Evolutionary conservation across 1,140 invertebrate genomes (phyloP).

Genomic region (Batillaria attramentaria): DNA sequence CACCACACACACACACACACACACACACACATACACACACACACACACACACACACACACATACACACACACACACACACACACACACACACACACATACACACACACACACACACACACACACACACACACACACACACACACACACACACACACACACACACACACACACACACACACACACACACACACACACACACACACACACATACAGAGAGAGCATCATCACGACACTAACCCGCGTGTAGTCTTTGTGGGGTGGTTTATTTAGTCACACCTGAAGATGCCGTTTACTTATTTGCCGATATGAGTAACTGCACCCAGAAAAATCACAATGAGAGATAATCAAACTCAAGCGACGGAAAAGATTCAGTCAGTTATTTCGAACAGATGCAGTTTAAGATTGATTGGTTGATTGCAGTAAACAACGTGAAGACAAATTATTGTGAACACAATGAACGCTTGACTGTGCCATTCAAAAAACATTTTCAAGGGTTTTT

Average conservation of each 20-base stretch:
- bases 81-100: neutral
- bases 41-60: neutral
- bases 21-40: neutral
- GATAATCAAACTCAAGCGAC: too few relatives aligned
- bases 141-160: neutral
- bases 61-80: constrained; percentile 8
- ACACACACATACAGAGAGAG: neutral
- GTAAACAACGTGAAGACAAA: neutral
- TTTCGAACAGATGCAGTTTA: neutral
- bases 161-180: neutral
- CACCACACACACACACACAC: neutral
- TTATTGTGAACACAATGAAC: neutral
- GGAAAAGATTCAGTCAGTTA: too few relatives aligned
- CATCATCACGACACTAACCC: neutral
- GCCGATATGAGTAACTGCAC: too few relatives aligned
- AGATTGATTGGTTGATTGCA: neutral
- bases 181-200: neutral
- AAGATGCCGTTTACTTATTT: too few relatives aligned
- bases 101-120: neutral
- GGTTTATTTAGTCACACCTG: neutral
- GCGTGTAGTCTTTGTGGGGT: neutral
- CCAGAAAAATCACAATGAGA: too few relatives aligned
- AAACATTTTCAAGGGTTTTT: neutral
- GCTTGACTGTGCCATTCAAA: neutral
- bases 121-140: neutral